A percentile compares a stretch with the other conserved stretches of the same genome.
phyloP scores from a whole-genome alignment of 2,888 invertebrate species.

The Hirtodrosophila duncani region DNA sequence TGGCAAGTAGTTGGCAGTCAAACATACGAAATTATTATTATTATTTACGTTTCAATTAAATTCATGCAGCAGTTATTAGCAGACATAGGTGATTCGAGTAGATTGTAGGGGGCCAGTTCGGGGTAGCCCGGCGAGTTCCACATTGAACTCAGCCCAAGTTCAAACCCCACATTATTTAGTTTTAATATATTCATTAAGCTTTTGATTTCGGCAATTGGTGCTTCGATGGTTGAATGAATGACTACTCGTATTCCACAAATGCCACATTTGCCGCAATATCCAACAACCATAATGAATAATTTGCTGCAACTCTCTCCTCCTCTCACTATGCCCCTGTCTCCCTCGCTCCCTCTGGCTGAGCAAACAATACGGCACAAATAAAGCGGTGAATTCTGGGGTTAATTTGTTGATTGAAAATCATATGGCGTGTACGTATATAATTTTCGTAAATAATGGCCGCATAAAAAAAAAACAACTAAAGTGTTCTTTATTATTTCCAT shows the following conservation, averaged over 20 bases:
- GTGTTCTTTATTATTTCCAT: too few relatives aligned
- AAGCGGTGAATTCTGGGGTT: constrained; percentile 48
- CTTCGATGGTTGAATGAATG: neutral
- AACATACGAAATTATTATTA: constrained; percentile 43
- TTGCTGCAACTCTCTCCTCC: too few relatives aligned
- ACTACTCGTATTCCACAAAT: too few relatives aligned
- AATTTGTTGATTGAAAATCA: constrained; percentile 59
- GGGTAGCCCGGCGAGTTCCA: too few relatives aligned
- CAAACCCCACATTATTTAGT: constrained; percentile 56
- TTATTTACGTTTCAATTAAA: constrained; percentile 64
- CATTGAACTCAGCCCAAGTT: too few relatives aligned
- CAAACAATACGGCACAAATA: constrained; percentile 55
- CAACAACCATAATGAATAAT: too few relatives aligned
- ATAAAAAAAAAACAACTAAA: neutral
- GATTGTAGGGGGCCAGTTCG: constrained; percentile 4
- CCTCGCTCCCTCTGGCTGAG: too few relatives aligned
- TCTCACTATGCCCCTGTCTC: too few relatives aligned
- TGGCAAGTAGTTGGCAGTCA: constrained; percentile 32
- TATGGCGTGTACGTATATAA: constrained; percentile 29
- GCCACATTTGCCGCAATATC: too few relatives aligned
- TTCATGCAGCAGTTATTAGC: constrained; percentile 20
- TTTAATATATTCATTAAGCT: constrained; percentile 70
- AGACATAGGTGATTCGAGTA: too few relatives aligned
- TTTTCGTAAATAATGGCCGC: constrained; percentile 44
- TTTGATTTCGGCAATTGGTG: constrained; percentile 37